Evolutionary conservation across 2,888 invertebrate genomes (phyloP).

Genomic region (Neoitamus cyanurus): DNA sequence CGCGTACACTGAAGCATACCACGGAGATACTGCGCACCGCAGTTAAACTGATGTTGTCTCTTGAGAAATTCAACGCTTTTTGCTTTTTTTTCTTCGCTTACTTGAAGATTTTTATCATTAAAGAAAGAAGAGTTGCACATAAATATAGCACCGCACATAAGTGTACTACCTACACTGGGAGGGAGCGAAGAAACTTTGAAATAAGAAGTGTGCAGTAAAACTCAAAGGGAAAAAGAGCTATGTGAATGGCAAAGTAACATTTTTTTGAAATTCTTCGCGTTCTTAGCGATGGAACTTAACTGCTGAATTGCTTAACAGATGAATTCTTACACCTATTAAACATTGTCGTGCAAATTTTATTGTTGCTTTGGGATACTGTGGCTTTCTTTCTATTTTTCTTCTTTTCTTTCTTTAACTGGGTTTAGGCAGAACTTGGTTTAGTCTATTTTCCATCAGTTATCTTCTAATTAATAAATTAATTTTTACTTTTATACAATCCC

Average conservation of each 20-base stretch:
- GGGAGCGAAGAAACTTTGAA: conserved; percentile 26
- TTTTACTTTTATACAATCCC: too few species aligned
- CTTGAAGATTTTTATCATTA: conserved; percentile 44
- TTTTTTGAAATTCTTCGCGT: conserved; percentile 37
- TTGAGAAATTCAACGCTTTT: conserved; percentile 30
- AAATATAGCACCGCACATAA: conserved; percentile 38
- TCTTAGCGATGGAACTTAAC: conserved; percentile 15
- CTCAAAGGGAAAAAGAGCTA: background rate
- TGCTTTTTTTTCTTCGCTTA: background rate
- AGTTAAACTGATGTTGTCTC: conserved; percentile 24
- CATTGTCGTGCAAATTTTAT: conserved; percentile 40
- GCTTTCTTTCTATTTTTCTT: background rate
- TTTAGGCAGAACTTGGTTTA: background rate
- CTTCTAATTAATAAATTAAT: too few species aligned
- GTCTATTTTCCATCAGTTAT: too few species aligned
- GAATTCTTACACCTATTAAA: conserved; percentile 46
- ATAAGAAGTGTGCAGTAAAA: conserved; percentile 17
- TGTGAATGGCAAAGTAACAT: conserved; percentile 2
- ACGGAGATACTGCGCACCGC: conserved; percentile 8
- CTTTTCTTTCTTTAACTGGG: background rate
- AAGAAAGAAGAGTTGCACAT: conserved; percentile 35
- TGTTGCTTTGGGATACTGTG: background rate
- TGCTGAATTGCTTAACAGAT: conserved; percentile 41
- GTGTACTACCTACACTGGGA: conserved; percentile 8
- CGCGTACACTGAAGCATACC: conserved; percentile 13